Evolutionary conservation across 1,140 invertebrate genomes (phyloP), one percentile per base, ranked within the genome.

Genomic region (Drosophila ficusphila): DNA sequence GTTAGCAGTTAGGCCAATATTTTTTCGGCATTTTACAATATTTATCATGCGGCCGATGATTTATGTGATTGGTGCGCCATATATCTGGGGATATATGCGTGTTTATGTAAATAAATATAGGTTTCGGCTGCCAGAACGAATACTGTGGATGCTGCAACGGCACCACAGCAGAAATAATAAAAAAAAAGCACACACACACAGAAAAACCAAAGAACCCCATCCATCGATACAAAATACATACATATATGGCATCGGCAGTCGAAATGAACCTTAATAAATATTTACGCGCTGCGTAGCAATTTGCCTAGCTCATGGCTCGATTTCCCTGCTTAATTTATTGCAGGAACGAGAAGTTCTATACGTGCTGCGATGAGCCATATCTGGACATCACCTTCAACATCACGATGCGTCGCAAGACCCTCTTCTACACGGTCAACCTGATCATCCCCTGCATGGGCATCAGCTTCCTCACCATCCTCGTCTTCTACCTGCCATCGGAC

Each of bases 301-400:
- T 47, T 62, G 47, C 47, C 56, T 52, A 51, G n/a, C 57, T 33
- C 36, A 36, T 14, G 2, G 38, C 11, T 16, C 25, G 7, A 25
- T 25, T 11, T 48, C 3, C 36, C 18, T 54, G n/a, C 23, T 65
- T 27, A 57, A 5, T 48, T 9, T 73, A 47, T 92, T 92, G 4
- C 93, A 97, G 97, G 89, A 97, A 97, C 91, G 97, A 97, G 92
- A 97, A 97, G 88, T 97, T 96, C 92, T 99, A 99, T 93, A 98
- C 97, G 49, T 99, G 98, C 92, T 99, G 98, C 92, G 95, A 97
- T 91, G 97, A 98, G 92, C 97, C 97, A 27, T 98, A 98, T 92
- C 93, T 99, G 90, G 98, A 99, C 93, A 99, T 99, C 89, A 99
- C 98, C 31, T 99, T 99, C 93, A 99, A 99, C 92, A 99, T 99